Percentiles rank a stretch among this genome's conserved stretches.
These are phyloP conservation scores for Gavia stellata DNA, from an alignment of 2,113 vertebrate genomes.

Conservation along the genomic window DNA sequence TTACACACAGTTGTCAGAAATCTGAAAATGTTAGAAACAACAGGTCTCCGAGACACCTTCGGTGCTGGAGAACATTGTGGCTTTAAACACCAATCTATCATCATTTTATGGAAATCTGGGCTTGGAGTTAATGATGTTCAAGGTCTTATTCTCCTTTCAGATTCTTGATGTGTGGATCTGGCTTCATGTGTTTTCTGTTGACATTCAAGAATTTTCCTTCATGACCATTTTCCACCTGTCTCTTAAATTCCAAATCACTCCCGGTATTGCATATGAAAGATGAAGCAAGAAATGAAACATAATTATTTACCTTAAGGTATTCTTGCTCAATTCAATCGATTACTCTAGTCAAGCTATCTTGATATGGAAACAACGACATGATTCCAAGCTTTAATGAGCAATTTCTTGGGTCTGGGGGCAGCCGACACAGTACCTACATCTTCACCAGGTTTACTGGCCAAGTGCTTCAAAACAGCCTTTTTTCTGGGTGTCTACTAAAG, in stretches of 20 bases:
- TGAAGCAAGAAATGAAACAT: background rate
- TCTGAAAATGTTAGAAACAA: background rate
- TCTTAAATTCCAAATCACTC: background rate
- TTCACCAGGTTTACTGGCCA: background rate
- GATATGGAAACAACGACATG: background rate
- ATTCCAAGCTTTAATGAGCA: background rate
- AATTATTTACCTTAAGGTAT: background rate
- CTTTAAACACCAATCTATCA: background rate
- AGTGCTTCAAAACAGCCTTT: background rate
- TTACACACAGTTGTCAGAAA: background rate
- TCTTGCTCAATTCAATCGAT: background rate
- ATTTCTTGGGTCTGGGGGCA: background rate
- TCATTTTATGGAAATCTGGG: background rate
- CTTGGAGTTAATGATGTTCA: background rate
- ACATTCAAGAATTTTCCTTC: background rate
- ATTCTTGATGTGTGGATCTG: background rate
- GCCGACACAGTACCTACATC: background rate
- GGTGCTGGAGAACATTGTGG: background rate
- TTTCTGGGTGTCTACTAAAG: background rate
- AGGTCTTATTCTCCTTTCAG: background rate
- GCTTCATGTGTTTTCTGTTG: background rate
- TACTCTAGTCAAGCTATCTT: background rate
- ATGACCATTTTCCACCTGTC: background rate
- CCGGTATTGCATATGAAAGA: background rate
- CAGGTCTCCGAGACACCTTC: background rate